These are phyloP conservation scores for Meta bourneti DNA, from an alignment of 2,888 invertebrate genomes.

Conservation along the genomic window DNA sequence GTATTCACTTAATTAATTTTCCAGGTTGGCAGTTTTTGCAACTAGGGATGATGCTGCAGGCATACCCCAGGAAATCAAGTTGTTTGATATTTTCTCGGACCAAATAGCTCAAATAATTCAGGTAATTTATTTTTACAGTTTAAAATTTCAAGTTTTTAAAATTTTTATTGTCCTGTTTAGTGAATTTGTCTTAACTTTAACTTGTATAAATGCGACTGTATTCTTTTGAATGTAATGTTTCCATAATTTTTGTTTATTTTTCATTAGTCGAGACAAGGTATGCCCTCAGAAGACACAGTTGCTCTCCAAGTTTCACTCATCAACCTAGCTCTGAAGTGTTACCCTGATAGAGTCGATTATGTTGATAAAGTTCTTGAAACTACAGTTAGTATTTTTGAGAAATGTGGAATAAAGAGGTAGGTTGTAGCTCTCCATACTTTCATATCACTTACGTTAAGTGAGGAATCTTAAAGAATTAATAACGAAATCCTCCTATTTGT, in stretches of 20 bases:
- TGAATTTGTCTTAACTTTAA: neutral
- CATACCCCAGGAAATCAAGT: constrained; percentile 91
- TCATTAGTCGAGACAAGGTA: constrained; percentile 91
- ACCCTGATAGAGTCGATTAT: constrained; percentile 95
- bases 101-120: constrained; percentile 97
- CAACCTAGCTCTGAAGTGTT: constrained; percentile 97
- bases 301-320: constrained; percentile 96
- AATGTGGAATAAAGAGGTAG: constrained; percentile 91
- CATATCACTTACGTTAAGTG: too few species aligned
- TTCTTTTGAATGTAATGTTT: neutral
- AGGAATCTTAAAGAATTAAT: too few species aligned
- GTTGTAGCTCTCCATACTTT: constrained; percentile 77
- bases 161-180: neutral
- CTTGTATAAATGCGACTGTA: neutral
- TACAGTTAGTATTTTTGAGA: constrained; percentile 93
- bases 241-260: constrained; percentile 63
- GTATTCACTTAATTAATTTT: neutral
- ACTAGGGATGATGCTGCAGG: constrained; percentile 84
- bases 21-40: constrained; percentile 77
- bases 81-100: constrained; percentile 98
- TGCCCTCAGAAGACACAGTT: constrained; percentile 97
- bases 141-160: neutral
- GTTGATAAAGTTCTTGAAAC: constrained; percentile 96
- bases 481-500: too few species aligned
- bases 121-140: constrained; percentile 82